phyloP scores from a whole-genome alignment of 1,140 invertebrate species.

The Hyphantria cunea region DNA sequence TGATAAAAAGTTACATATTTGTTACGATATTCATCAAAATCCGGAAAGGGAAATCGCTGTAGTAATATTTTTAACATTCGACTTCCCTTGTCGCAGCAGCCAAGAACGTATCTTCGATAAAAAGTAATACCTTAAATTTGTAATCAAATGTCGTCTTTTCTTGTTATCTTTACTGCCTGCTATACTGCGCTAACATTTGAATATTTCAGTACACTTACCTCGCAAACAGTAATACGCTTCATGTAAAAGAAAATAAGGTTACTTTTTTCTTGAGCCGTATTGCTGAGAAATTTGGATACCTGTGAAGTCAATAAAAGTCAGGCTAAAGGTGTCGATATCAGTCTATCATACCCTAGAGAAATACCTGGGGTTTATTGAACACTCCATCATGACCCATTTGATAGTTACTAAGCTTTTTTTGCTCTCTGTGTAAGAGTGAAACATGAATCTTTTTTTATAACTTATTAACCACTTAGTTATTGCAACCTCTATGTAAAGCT shows the following conservation, averaged over 20 bases:
- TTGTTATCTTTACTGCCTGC: conserved; percentile 17
- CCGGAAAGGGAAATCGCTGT: no score
- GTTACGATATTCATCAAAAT: no score
- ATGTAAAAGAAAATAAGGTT: background rate
- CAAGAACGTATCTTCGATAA: background rate
- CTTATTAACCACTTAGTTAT: no score
- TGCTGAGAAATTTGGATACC: background rate
- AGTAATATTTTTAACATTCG: no score
- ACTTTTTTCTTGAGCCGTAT: background rate
- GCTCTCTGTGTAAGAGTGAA: no score
- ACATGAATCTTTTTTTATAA: no score
- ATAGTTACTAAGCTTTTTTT: background rate
- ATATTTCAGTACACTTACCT: conserved; percentile 6
- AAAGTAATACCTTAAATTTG: conserved; percentile 8
- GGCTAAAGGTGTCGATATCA: conserved; percentile 6
- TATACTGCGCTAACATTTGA: conserved; percentile 8
- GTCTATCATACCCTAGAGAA: conserved; percentile 2
- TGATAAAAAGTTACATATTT: no score
- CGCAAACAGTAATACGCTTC: background rate
- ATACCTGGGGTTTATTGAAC: conserved; percentile 7
- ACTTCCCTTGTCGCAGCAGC: background rate
- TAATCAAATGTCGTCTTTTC: conserved; percentile 7
- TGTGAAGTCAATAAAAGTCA: conserved; percentile 1
- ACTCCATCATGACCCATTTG: conserved; percentile 2
- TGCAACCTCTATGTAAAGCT: no score